phyloP scores from a whole-genome alignment of 2,888 invertebrate species.

The Allygus modestus region DNA sequence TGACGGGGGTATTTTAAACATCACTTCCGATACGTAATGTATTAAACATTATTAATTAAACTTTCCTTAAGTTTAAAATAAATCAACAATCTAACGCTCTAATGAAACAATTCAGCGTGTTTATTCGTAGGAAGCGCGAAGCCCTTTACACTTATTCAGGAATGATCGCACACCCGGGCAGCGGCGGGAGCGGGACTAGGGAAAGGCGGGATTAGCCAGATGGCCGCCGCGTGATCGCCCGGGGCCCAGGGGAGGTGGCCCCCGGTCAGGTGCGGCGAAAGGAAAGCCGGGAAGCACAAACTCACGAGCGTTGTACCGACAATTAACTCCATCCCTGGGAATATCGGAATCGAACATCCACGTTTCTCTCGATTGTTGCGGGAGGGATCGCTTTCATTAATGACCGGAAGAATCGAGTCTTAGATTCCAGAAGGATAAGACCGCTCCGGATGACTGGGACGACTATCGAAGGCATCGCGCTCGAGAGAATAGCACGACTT shows the following conservation, averaged over 20 bases:
- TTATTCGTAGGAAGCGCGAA: too few species aligned
- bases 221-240: conserved; percentile 15
- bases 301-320: not conserved
- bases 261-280: not conserved
- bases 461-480: too few species aligned
- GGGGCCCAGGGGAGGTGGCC: not conserved
- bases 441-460: too few species aligned
- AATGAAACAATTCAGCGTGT: too few species aligned
- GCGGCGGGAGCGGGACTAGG: not conserved
- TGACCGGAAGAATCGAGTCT: not conserved
- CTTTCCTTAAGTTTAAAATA: too few species aligned
- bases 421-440: not conserved
- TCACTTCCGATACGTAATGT: too few species aligned
- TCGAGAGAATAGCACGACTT: too few species aligned
- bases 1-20: too few species aligned
- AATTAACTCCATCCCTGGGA: conserved; percentile 27
- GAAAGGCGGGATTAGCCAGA: not conserved
- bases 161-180: too few species aligned
- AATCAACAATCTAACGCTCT: too few species aligned
- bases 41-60: too few species aligned
- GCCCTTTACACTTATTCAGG: too few species aligned
- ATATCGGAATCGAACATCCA: conserved; percentile 23
- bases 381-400: not conserved
- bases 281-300: not conserved
- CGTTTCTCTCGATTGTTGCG: conserved; percentile 19